Percentiles rank a stretch among this genome's conserved stretches.
phyloP scores from a whole-genome alignment of 2,797 vertebrate species.

The Lacerta bilineata region DNA sequence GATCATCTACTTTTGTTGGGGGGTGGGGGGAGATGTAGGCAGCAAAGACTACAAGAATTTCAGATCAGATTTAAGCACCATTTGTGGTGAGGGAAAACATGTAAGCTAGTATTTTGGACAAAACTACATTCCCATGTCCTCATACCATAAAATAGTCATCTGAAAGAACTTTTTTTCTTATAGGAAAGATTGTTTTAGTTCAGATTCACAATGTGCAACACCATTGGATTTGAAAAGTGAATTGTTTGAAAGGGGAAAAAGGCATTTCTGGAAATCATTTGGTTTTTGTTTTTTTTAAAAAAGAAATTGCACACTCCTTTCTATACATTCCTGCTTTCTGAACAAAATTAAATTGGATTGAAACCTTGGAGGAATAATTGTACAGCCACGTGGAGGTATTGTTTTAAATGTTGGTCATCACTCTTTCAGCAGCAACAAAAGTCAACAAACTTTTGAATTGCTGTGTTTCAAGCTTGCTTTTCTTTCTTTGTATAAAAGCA shows the following conservation, averaged over 20 bases:
- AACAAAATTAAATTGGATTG: neutral
- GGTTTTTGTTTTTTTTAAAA: neutral
- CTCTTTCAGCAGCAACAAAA: neutral
- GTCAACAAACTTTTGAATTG: neutral
- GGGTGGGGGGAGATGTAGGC: slow-evolving; percentile 9
- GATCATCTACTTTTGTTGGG: slow-evolving; percentile 16
- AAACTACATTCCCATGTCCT: neutral
- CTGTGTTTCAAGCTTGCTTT: neutral
- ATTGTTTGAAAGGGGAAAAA: neutral
- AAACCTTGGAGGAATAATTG: neutral
- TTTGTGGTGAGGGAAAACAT: neutral
- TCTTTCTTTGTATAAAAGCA: neutral
- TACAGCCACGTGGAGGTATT: neutral
- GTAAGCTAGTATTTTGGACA: neutral
- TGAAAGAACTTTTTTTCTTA: neutral
- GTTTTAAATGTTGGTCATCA: neutral
- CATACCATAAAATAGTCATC: slow-evolving; percentile 22
- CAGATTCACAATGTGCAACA: neutral
- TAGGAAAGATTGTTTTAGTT: fast-evolving
- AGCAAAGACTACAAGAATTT: slow-evolving; percentile 36
- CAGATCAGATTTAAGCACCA: slow-evolving; percentile 4
- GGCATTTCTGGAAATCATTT: neutral
- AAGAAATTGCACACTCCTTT: neutral
- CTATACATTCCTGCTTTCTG: neutral
- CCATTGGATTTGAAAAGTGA: neutral